Evolutionary conservation across 2,113 vertebrate species (phyloP).

Genomic region (Jaculus jaculus): DNA sequence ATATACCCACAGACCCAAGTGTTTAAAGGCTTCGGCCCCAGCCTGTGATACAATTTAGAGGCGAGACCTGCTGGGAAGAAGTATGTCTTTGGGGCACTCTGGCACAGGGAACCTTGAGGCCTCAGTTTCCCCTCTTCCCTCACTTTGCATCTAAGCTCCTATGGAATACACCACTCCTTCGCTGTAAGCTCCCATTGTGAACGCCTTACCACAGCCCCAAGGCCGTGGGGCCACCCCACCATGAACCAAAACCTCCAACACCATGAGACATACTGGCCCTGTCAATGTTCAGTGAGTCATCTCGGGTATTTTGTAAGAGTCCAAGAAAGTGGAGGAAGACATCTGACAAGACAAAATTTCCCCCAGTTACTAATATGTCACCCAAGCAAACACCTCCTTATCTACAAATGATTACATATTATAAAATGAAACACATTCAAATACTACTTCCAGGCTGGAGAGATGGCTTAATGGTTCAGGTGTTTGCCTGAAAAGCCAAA

Average conservation of each 20-base stretch:
- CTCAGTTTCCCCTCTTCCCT: neutral
- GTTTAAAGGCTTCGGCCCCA: neutral
- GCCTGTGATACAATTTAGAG: neutral
- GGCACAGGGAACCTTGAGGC: too few relatives aligned
- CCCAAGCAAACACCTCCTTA: neutral
- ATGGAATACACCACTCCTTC: too few relatives aligned
- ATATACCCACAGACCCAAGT: neutral
- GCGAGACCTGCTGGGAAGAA: neutral
- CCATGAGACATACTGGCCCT: neutral
- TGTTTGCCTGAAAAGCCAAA: too few relatives aligned
- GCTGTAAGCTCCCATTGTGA: neutral
- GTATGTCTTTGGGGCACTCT: neutral
- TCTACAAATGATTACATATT: conserved; percentile 1
- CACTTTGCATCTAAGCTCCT: too few relatives aligned
- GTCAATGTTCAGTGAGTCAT: neutral
- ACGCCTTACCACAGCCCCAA: neutral
- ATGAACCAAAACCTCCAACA: neutral
- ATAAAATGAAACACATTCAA: neutral
- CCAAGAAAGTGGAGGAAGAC: neutral
- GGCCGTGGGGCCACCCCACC: neutral
- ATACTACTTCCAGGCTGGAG: too few relatives aligned
- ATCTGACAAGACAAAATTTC: neutral
- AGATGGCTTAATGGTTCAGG: too few relatives aligned
- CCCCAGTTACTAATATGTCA: neutral
- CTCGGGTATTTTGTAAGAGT: neutral